A percentile compares a stretch with the other conserved stretches of the same genome.
Evolutionary conservation across 2,797 vertebrate species (phyloP).

Genomic region (Salmo trutta): DNA sequence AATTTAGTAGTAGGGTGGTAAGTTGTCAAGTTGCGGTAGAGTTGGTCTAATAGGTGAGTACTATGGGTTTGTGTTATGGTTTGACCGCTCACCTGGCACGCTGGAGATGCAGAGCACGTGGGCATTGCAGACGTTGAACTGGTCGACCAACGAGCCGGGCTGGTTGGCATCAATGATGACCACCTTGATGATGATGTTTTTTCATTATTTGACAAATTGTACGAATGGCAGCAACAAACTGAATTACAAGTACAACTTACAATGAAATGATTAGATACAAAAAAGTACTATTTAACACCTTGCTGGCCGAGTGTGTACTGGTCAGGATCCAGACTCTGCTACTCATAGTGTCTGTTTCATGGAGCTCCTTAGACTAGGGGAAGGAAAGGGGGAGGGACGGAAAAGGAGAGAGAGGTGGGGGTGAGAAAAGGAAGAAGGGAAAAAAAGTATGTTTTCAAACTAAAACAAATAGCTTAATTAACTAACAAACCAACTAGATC

Average conservation of each 20-base stretch:
- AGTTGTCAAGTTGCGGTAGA: no score
- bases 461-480: neutral
- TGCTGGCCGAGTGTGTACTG: conserved; percentile 95
- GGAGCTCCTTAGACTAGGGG: conserved; percentile 84
- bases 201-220: neutral
- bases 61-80: no score
- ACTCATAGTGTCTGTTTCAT: conserved; percentile 90
- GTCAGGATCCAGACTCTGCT: conserved; percentile 98
- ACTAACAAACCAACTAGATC: neutral
- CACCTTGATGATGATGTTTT: conserved; percentile 71
- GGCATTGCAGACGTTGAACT: conserved; percentile 98
- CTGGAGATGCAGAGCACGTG: conserved; percentile 97
- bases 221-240: neutral
- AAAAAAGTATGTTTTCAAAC: no score
- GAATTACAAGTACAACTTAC: neutral
- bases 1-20: neutral
- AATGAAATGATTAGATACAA: neutral
- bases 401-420: neutral
- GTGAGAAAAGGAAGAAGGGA: no score
- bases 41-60: no score
- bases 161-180: conserved; percentile 98
- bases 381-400: conserved; percentile 3
- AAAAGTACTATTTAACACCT: conserved; percentile 81
- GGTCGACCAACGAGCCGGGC: conserved; percentile 95
- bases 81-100: conserved; percentile 57